These are phyloP conservation scores for Eubucco bourcierii DNA, from an alignment of 2,113 vertebrate species.

Conservation along the genomic window DNA sequence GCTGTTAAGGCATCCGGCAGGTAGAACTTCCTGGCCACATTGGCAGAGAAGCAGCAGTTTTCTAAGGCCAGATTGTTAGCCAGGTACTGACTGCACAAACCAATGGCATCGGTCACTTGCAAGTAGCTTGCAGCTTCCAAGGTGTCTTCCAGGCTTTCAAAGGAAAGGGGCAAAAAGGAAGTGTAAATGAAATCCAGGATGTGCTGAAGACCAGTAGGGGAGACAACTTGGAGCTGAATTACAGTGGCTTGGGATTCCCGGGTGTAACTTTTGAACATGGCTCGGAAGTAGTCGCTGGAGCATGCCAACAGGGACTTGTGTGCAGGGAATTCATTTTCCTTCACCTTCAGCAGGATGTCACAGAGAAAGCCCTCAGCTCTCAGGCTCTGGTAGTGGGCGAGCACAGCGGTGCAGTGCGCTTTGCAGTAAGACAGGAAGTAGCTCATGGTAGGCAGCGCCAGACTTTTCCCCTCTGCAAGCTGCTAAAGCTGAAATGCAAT, in stretches of 20 bases:
- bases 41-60: constrained; percentile 89
- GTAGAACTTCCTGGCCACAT: constrained; percentile 84
- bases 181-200: constrained; percentile 95
- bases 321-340: constrained; percentile 86
- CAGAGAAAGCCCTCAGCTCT: constrained; percentile 86
- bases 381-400: constrained; percentile 87
- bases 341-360: constrained; percentile 87
- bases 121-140: constrained; percentile 91
- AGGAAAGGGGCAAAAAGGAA: constrained; percentile 88
- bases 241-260: constrained; percentile 79
- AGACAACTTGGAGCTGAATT: constrained; percentile 83
- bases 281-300: constrained; percentile 94
- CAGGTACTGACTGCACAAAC: constrained; percentile 86
- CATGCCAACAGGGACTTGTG: constrained; percentile 91
- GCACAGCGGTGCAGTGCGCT: constrained; percentile 79
- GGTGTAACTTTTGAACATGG: constrained; percentile 90
- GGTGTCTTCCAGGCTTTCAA: constrained; percentile 81
- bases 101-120: constrained; percentile 87
- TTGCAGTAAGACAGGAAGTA: constrained; percentile 92
- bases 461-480: background rate
- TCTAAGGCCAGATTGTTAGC: constrained; percentile 78
- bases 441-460: constrained; percentile 79
- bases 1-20: constrained; percentile 74
- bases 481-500: background rate
- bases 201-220: constrained; percentile 81